phyloP scores from a whole-genome alignment of 2,113 vertebrate genomes.

The Triplophysa tibetana region DNA sequence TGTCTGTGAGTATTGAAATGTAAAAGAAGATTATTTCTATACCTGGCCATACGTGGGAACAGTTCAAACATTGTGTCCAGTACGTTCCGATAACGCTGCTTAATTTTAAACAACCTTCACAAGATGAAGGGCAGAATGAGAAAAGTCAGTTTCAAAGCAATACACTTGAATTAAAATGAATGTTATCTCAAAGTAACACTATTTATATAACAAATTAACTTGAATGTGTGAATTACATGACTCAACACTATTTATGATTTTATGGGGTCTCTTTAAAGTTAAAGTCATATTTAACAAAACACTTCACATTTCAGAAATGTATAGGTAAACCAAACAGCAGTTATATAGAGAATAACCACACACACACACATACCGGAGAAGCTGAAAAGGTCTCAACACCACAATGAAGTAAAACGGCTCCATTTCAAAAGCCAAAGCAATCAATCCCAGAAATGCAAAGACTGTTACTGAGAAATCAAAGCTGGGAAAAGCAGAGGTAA shows the following conservation, averaged over 20 bases:
- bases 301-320: not conserved
- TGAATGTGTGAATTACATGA: too few relatives aligned
- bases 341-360: not conserved
- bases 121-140: not conserved
- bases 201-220: too few relatives aligned
- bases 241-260: too few relatives aligned
- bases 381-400: slow-evolving; percentile 89
- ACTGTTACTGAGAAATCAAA: slow-evolving; percentile 94
- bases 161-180: too few relatives aligned
- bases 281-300: too few relatives aligned
- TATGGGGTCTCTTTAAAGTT: too few relatives aligned
- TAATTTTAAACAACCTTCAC: slow-evolving; percentile 91
- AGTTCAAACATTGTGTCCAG: slow-evolving; percentile 98
- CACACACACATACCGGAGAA: slow-evolving; percentile 81
- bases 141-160: not conserved
- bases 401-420: slow-evolving; percentile 97
- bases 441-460: slow-evolving; percentile 91
- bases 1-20: not conserved
- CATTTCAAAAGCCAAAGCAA: slow-evolving; percentile 89
- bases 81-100: slow-evolving; percentile 92
- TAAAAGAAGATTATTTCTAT: slow-evolving; percentile 29
- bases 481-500: slow-evolving; percentile 64
- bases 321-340: too few relatives aligned
- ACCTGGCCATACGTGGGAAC: slow-evolving; percentile 96
- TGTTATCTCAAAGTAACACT: too few relatives aligned